Percentiles rank a stretch among this genome's conserved stretches.
Conservation (phyloP, 2,888 invertebrate species). For the Stenodera caucasica region DNA sequence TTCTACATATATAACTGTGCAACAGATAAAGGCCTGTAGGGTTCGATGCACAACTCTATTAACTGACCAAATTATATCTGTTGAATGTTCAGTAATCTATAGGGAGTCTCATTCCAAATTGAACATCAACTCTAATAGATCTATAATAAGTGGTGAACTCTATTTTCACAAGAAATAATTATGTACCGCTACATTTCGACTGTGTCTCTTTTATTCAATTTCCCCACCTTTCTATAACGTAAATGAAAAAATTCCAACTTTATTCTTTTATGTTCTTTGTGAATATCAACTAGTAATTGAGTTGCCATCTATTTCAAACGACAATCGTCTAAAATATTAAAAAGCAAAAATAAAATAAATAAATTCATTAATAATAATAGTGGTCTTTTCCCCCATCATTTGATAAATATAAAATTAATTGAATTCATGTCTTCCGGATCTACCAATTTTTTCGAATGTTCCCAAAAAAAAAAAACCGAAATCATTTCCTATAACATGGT, state of each 20-base stretch:
- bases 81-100: background rate
- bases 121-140: background rate
- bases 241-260: background rate
- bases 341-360: background rate
- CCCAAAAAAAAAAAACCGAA: no score
- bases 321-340: background rate
- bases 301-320: background rate
- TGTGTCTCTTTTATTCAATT: no score
- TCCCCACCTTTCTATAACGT: background rate
- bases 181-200: no score
- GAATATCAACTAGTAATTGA: background rate
- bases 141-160: background rate
- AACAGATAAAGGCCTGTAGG: conserved; percentile 6
- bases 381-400: background rate
- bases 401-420: background rate
- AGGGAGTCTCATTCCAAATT: conserved; percentile 1
- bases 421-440: background rate
- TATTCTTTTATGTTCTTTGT: conserved; percentile 1
- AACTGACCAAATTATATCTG: conserved; percentile 5
- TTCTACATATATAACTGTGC: conserved; percentile 2
- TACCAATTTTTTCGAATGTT: background rate
- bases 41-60: conserved; percentile 7
- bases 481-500: background rate
- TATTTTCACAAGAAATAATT: no score
- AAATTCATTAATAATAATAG: background rate